These are phyloP conservation scores for Brenthis ino DNA, from an alignment of 2,888 invertebrate genomes.

Conservation along the genomic window DNA sequence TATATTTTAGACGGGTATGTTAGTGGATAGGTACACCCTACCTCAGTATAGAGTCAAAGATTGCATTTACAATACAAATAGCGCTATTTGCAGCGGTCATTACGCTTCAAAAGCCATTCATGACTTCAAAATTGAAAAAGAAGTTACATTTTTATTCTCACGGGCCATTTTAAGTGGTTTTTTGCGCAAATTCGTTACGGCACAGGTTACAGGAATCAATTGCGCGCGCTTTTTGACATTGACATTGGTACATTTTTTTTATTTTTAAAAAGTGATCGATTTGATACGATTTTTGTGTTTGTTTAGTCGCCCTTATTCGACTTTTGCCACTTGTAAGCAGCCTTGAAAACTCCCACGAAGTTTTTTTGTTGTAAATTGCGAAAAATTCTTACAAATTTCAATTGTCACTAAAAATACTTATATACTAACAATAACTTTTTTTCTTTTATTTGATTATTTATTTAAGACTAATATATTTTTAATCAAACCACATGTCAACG, in stretches of 20 bases:
- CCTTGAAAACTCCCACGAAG: constrained; percentile 66
- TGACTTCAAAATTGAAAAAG: constrained; percentile 47
- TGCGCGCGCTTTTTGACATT: constrained; percentile 46
- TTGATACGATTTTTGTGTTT: constrained; percentile 71
- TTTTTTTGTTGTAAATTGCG: constrained; percentile 23
- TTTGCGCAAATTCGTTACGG: constrained; percentile 57
- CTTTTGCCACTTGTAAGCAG: constrained; percentile 50
- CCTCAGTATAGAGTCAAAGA: constrained; percentile 49
- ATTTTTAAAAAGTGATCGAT: constrained; percentile 68
- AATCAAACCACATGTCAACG: background rate
- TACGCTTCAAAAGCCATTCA: constrained; percentile 72
- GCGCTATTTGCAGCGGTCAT: constrained; percentile 73
- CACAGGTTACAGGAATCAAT: constrained; percentile 52
- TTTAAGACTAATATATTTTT: background rate
- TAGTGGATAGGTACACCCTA: constrained; percentile 25
- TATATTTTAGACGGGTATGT: too few species aligned
- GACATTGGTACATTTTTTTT: constrained; percentile 44
- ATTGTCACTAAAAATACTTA: background rate
- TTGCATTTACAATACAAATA: constrained; percentile 67
- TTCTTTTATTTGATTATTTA: background rate
- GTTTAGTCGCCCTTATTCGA: constrained; percentile 56
- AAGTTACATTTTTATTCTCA: constrained; percentile 62
- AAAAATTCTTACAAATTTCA: background rate
- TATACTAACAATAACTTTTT: background rate
- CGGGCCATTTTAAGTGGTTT: constrained; percentile 52